A percentile compares a stretch with the other conserved stretches of the same genome.
Conservation (phyloP, 2,113 vertebrate species). For the Cricetomys ansorgei region DNA sequence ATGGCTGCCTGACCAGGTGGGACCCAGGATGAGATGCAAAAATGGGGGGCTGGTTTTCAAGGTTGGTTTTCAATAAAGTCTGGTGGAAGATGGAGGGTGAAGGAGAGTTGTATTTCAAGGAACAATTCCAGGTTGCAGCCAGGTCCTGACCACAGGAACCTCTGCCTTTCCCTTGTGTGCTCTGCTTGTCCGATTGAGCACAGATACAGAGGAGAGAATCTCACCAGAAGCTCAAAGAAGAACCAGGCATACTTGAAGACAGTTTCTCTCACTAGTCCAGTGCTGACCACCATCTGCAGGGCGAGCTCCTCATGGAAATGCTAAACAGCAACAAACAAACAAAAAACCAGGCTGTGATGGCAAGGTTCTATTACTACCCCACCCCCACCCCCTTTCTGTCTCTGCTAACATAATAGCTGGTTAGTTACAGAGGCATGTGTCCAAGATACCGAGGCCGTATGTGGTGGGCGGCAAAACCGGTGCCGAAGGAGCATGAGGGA, state of each 20-base stretch:
- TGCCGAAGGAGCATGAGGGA: not conserved
- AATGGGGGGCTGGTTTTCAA: not conserved
- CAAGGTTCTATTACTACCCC: no score
- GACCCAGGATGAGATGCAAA: not conserved
- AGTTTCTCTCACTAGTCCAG: constrained; percentile 95
- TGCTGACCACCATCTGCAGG: constrained; percentile 99
- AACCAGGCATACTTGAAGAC: constrained; percentile 99
- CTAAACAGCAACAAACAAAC: constrained; percentile 84
- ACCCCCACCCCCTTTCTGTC: not conserved
- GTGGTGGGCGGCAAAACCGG: not conserved
- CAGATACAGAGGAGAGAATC: constrained; percentile 20
- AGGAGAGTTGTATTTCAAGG: not conserved
- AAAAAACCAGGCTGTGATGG: not conserved
- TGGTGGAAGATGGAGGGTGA: not conserved
- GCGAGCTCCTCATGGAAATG: constrained; percentile 98
- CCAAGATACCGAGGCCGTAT: not conserved
- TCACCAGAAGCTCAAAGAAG: constrained; percentile 98
- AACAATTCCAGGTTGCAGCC: not conserved
- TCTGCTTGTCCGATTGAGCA: not conserved
- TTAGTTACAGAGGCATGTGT: not conserved
- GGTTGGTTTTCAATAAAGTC: no score
- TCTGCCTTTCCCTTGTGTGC: rapidly evolving
- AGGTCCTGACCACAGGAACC: not conserved
- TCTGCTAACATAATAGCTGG: not conserved
- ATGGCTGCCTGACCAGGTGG: not conserved